Evolutionary conservation across 2,797 vertebrate species (phyloP), one percentile per base, ranked within the genome.

Genomic region (Ctenosaura bakeri): DNA sequence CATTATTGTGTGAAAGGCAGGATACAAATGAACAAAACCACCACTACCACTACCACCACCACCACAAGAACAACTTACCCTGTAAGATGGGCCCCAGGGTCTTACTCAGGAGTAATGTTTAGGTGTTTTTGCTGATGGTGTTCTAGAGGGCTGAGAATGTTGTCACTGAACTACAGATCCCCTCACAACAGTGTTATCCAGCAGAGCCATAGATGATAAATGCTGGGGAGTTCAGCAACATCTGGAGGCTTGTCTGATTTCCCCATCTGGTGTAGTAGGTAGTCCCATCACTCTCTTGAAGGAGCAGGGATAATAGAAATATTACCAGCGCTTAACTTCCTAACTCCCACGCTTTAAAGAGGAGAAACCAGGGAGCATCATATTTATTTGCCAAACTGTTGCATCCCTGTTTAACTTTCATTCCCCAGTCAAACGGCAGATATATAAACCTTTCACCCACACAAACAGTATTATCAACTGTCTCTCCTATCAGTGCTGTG

Each of bases 401-500:
- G 88, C 86, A 6, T 64, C 24, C 78, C 56, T 81, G 89, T 92
- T 73, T 86, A 89, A 85, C 86, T 92, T 93, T 91, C 66, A 64
- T 81, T 94, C 76, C 88, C 24, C 20, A 83, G 38, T 50, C 94
- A 90, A 62, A 81, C 38, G 85, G 85, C 85, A 84, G 91, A 77
- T 32, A 85, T 0, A 83, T 46, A 92, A 93, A 92, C 93, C 94
- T 95, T 79, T 92, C 91, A 78, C 86, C 87, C 46, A 16, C 54
- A n/a, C 89, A 91, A 84, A 92, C 54, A 26, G 77, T 2, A 0
- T 81, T 84, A 35, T 94, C 88, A 50, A 80, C 93, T 88, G 83
- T 86, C 91, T 88, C 90, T 74, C 92, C 0, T 96, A 96, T 96
- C 96, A 95, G 95, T 42, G 9, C 10, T 18, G 85, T 8, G 89